Evolutionary conservation across 37 sponge, comb jelly and placozoan genomes (phyloP), one percentile per base, ranked within the genome.

Genomic region (Chondrosia reniformis): DNA sequence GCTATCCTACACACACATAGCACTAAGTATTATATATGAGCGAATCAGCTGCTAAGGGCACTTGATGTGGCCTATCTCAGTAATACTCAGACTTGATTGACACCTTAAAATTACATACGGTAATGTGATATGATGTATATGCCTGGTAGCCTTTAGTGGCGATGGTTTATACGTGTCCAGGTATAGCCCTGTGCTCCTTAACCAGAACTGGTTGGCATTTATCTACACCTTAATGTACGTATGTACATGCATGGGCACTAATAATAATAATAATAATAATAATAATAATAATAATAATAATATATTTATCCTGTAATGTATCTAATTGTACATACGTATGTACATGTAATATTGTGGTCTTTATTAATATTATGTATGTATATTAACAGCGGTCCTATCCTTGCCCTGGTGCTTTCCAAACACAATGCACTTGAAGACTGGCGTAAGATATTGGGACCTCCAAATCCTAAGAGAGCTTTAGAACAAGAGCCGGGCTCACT

Each of bases 341-440:
- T 79, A 15, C 65, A 40, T 69, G 42, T 44, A 5, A 12, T 12
- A 49, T 15, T 49, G 52, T 49, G 52, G 15, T 19, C 52, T 15
- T 19, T 27, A 22, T 63, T 19, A 9, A 27, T 63, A 27, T 63
- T 10, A 17, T 27, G 9, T 9, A 19, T n/a, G 12, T n/a, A 19
- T 9, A 25, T 12, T 33, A 72, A 10, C 78, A 94, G 95, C 58
- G 96, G 89, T 78, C 90, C 94, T 27, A 89, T 95, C 55, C 46
- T 95, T 24, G 99, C 87, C 1, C 64, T 95, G 86, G 91, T 95
- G 0, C 49, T 98, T 75, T 95, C 93, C 0, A 95, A 90, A 56
- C 76, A 72, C 43, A 84, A 93, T 79, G 91, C 91, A 27, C 87
- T 98, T 61, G 72, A 76, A 31, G 87, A 88, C 24, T 98, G 96